These are phyloP conservation scores for Pachyrhynchus sulphureomaculatus DNA, from an alignment of 1,140 invertebrate species.

Conservation along the genomic window DNA sequence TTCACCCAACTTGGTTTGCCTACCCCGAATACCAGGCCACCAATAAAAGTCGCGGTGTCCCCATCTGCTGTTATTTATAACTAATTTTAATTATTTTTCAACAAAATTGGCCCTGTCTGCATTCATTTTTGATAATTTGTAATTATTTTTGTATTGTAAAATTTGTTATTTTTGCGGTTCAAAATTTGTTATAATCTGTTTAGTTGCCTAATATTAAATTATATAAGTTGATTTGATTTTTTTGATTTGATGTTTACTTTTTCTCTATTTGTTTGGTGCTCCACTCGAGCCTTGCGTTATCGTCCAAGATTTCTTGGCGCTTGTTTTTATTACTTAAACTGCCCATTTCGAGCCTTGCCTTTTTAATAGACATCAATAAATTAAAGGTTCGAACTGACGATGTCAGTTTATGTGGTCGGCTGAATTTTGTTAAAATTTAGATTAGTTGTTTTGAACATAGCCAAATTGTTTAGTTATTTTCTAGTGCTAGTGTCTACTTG, in stretches of 20 bases:
- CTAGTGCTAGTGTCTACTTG: background rate
- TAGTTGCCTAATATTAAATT: conserved; percentile 29
- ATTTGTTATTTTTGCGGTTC: conserved; percentile 30
- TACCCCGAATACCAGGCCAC: conserved; percentile 13
- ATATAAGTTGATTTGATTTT: conserved; percentile 30
- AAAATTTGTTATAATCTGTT: conserved; percentile 38
- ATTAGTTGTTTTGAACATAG: background rate
- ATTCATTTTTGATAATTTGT: conserved; percentile 39
- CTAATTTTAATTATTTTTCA: conserved; percentile 1
- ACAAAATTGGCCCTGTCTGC: conserved; percentile 41
- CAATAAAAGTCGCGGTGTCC: conserved; percentile 43
- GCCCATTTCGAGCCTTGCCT: background rate
- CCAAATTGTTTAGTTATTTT: background rate
- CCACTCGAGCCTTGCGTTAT: conserved; percentile 2
- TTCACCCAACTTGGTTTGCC: background rate
- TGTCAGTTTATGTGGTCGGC: background rate
- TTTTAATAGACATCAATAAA: background rate
- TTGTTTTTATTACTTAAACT: conserved; percentile 25
- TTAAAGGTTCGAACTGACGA: background rate
- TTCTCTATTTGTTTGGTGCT: conserved; percentile 1
- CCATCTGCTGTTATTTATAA: conserved; percentile 26
- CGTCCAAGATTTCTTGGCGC: conserved; percentile 13
- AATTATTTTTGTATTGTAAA: conserved; percentile 10
- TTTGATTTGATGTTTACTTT: conserved; percentile 34
- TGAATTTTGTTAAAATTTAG: background rate